Base-by-base conservation (phyloP, 2,113 vertebrate species). In the Dasyurus viverrinus region DNA sequence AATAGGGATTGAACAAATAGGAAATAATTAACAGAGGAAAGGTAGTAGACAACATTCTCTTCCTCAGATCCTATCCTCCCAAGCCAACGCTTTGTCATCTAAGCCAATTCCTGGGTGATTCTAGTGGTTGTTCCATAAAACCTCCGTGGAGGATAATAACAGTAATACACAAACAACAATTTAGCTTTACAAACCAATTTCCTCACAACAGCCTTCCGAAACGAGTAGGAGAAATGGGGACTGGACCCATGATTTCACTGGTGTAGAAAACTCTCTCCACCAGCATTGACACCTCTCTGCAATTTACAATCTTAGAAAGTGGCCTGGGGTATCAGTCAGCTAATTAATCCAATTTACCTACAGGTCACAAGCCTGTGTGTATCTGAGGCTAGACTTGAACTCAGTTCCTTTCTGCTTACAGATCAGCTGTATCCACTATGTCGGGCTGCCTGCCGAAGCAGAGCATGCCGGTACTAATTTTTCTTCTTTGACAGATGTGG, bases 151-250 rank as follows among this genome's bases (percentile, higher is more conserved):
- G 68, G 68, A 84, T 84, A 84, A 84, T 84, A 84, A 84, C 68
- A 84, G 68, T 84, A 84, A 84, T 84, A 84, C 68, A 84, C 68
- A 76, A n/a, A 76, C 68, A 84, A 84, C 68, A 2, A 42, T 84
- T 84, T 42, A 84, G 68, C 68, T 84, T 84, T 84, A 84, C 68
- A 84, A 84, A 84, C n/a, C 68, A 84, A 84, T 84, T 84, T 84
- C 68, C 68, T 84, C 68, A 84, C 68, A 84, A 84, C 16, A 84
- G 68, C n/a, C 68, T 42, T 84, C 16, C 0, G 68, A 84, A 42
- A 84, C 68, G 0, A 42, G n/a, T 8, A 84, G 68, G 42, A 84
- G 68, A 84, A 84, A 42, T 42, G 68, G 68, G n/a, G 68, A 84
- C 68, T 42, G n/a, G 68, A 84, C 68, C n/a, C 7, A 12, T 42